Evolutionary conservation across 92 coral and sea anemone genomes (phyloP).

Genomic region (Parazoanthus darwini): DNA sequence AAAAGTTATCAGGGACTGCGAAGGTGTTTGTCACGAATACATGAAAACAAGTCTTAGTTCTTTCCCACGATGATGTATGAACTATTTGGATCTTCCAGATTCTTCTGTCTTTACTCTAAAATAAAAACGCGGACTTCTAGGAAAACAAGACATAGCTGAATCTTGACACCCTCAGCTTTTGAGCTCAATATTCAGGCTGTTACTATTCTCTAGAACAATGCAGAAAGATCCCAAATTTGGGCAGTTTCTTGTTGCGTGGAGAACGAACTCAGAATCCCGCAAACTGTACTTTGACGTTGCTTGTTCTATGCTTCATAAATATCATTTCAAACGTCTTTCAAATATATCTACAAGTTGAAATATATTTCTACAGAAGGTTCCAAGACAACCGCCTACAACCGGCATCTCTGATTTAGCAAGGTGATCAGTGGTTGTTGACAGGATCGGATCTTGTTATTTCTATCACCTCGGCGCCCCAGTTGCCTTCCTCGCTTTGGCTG

Average conservation of each 20-base stretch:
- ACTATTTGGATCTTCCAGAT: neutral
- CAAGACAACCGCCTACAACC: neutral
- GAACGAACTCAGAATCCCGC: neutral
- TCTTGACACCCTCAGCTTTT: neutral
- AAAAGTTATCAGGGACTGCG: too few species aligned
- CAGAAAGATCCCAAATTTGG: neutral
- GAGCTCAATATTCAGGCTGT: too few species aligned
- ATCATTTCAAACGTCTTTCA: neutral
- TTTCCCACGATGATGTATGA: neutral
- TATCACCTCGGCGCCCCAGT: slow-evolving; percentile 14
- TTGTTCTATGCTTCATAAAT: neutral
- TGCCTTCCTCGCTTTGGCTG: slow-evolving; percentile 38
- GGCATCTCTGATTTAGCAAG: neutral
- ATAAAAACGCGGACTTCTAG: too few species aligned
- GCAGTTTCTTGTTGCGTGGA: neutral
- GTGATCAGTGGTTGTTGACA: neutral
- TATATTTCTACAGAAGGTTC: neutral
- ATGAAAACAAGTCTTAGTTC: neutral
- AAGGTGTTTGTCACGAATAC: neutral
- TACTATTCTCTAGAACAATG: neutral
- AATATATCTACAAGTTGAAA: neutral
- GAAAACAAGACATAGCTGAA: neutral
- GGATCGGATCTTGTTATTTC: neutral
- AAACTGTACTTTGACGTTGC: neutral
- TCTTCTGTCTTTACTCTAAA: too few species aligned